Percentiles rank a stretch among this genome's conserved stretches.
Evolutionary conservation across 2,888 invertebrate genomes (phyloP).

Genomic region (Cantharis rustica): DNA sequence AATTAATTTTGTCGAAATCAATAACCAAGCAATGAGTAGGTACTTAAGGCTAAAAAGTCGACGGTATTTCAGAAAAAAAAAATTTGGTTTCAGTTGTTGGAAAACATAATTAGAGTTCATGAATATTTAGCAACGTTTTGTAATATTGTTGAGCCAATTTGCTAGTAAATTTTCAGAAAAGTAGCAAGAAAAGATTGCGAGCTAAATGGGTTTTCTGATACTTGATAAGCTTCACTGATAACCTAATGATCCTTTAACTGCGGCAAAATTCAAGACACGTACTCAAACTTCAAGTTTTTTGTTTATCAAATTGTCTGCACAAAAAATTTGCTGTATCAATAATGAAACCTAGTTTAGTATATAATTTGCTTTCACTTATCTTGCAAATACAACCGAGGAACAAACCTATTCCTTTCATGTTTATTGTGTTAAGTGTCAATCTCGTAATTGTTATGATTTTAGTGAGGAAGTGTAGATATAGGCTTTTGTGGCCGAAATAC

Average conservation of each 20-base stretch:
- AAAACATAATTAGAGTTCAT: background rate
- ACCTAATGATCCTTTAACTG: conserved; percentile 14
- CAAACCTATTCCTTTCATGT: background rate
- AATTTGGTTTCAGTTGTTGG: background rate
- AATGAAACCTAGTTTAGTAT: background rate
- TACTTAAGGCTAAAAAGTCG: background rate
- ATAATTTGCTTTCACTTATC: background rate
- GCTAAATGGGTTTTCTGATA: conserved; percentile 11
- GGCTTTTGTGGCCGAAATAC: background rate
- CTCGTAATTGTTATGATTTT: background rate
- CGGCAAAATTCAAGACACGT: conserved; percentile 17
- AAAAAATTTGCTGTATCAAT: background rate
- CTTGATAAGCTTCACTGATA: conserved; percentile 18
- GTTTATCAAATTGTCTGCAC: background rate
- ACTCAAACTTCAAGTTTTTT: background rate
- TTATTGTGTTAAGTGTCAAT: background rate
- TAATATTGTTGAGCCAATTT: background rate
- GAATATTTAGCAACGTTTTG: background rate
- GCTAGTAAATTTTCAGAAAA: background rate
- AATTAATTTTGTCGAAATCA: background rate
- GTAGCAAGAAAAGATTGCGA: conserved; percentile 10
- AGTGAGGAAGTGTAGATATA: background rate
- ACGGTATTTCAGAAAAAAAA: background rate
- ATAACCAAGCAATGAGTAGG: background rate
- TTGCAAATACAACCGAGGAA: background rate